phyloP scores from a whole-genome alignment of 2,888 invertebrate species.

The Euspilapteryx auroguttella region DNA sequence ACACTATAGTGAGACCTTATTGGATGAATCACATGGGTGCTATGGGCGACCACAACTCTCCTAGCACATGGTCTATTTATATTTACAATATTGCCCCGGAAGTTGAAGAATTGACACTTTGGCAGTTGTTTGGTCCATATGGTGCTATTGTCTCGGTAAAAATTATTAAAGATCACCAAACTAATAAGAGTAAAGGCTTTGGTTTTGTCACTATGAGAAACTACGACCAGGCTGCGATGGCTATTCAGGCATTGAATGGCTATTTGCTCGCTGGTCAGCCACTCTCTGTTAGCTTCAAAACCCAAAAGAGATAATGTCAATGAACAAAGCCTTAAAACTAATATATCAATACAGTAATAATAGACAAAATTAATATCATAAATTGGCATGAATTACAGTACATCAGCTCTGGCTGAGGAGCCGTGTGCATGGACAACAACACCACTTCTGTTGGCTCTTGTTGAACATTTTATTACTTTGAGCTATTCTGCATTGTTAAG shows the following conservation, averaged over 20 bases:
- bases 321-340: slow-evolving; percentile 34
- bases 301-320: slow-evolving; percentile 59
- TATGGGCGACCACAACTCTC: slow-evolving; percentile 49
- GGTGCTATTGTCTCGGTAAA: slow-evolving; percentile 61
- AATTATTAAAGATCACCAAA: slow-evolving; percentile 57
- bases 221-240: slow-evolving; percentile 58
- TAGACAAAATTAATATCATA: slow-evolving; percentile 42
- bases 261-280: slow-evolving; percentile 50
- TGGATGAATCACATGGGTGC: slow-evolving; percentile 56
- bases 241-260: slow-evolving; percentile 55
- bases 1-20: slow-evolving; percentile 43
- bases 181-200: slow-evolving; percentile 58
- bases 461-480: slow-evolving; percentile 58
- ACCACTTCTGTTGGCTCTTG: too few species aligned
- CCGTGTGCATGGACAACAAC: too few species aligned
- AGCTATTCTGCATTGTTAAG: slow-evolving; percentile 59
- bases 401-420: too few species aligned
- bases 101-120: slow-evolving; percentile 53
- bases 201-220: slow-evolving; percentile 60
- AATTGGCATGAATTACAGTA: slow-evolving; percentile 32
- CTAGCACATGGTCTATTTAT: slow-evolving; percentile 57
- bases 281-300: slow-evolving; percentile 57
- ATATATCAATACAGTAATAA: slow-evolving; percentile 56
- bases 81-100: slow-evolving; percentile 57
- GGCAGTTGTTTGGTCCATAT: slow-evolving; percentile 59